These are phyloP conservation scores for Silurus lanzhouensis DNA, from an alignment of 2,797 vertebrate genomes.

Conservation along the genomic window DNA sequence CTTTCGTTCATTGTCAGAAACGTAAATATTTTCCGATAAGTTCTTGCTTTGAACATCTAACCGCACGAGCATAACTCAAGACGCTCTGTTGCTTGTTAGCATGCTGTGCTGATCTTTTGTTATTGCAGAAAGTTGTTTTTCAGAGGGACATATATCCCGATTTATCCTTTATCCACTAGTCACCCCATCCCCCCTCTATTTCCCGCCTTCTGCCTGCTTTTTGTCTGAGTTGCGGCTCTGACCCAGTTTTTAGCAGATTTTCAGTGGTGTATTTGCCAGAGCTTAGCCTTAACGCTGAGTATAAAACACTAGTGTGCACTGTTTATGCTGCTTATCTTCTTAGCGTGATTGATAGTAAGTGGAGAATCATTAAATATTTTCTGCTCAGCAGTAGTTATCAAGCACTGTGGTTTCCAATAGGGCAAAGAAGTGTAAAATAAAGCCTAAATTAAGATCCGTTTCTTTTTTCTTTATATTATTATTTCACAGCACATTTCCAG, in stretches of 20 bases:
- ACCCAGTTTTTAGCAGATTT: slow-evolving; percentile 54
- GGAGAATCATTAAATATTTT: slow-evolving; percentile 5
- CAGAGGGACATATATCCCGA: background rate
- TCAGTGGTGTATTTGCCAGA: slow-evolving; percentile 1
- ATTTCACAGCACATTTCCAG: background rate
- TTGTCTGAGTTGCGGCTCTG: slow-evolving; percentile 60
- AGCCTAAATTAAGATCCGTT: background rate
- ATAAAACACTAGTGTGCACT: background rate
- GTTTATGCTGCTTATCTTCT: background rate
- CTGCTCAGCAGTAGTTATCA: background rate
- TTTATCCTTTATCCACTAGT: slow-evolving; percentile 15
- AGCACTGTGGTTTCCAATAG: background rate
- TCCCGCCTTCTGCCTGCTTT: slow-evolving; percentile 50
- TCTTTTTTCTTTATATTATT: background rate
- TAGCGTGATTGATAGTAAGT: background rate
- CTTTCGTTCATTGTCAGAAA: background rate
- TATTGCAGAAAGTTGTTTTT: background rate
- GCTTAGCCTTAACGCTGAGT: slow-evolving; percentile 25
- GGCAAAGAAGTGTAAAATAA: background rate
- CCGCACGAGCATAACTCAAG: too few relatives aligned
- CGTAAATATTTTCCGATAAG: background rate
- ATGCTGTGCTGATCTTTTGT: background rate
- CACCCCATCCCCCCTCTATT: slow-evolving; percentile 7
- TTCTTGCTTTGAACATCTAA: slow-evolving; percentile 1
- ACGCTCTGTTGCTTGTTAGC: background rate